Evolutionary conservation across 1,140 invertebrate genomes (phyloP).

Genomic region (Epicauta chinensis): DNA sequence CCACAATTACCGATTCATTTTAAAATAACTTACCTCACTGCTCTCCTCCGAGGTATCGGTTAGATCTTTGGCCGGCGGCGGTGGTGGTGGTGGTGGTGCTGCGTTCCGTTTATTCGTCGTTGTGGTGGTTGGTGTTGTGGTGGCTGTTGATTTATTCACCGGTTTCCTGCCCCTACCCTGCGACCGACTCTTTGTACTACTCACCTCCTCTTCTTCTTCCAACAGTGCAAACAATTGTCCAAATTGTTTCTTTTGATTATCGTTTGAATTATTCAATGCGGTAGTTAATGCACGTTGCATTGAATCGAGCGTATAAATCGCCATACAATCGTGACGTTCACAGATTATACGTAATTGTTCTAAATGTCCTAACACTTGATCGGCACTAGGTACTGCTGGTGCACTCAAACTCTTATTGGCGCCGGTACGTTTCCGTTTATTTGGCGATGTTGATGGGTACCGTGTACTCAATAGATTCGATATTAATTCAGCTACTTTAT

Average conservation of each 20-base stretch:
- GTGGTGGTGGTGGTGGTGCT: too few relatives aligned
- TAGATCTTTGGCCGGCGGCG: constrained; percentile 48
- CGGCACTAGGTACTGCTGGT: constrained; percentile 53
- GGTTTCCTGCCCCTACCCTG: constrained; percentile 53
- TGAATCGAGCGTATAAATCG: constrained; percentile 70
- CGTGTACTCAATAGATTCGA: constrained; percentile 68
- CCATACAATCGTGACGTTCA: constrained; percentile 50
- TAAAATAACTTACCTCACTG: constrained; percentile 62
- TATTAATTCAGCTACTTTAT: constrained; percentile 80
- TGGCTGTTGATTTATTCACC: constrained; percentile 36
- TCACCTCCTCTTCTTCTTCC: constrained; percentile 72
- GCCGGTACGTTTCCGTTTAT: constrained; percentile 77
- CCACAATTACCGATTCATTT: constrained; percentile 5
- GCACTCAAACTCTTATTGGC: constrained; percentile 35
- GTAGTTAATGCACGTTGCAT: constrained; percentile 85
- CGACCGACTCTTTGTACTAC: constrained; percentile 44
- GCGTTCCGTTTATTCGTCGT: constrained; percentile 48
- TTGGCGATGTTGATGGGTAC: constrained; percentile 78
- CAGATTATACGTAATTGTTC: constrained; percentile 81
- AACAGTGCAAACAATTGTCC: constrained; percentile 86
- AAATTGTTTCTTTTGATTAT: constrained; percentile 81
- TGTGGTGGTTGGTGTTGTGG: constrained; percentile 3
- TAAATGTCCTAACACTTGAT: constrained; percentile 84
- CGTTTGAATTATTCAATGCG: constrained; percentile 71
- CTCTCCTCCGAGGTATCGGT: constrained; percentile 70